A percentile compares a stretch with the other conserved stretches of the same genome.
Conservation (phyloP, 2,113 vertebrate genomes). For the Leptobrachium leishanense region DNA sequence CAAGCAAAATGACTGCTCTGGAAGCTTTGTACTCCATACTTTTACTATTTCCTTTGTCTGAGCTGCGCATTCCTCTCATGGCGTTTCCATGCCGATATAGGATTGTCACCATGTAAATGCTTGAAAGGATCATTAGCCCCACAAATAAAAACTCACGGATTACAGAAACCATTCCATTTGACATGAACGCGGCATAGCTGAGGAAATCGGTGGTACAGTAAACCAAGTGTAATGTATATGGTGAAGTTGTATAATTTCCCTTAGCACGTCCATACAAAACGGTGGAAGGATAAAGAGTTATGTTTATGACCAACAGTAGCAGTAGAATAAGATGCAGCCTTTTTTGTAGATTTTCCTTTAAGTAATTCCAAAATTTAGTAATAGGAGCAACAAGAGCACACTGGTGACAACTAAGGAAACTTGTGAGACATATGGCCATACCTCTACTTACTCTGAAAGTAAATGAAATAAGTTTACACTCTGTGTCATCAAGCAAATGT, state of each 20-base stretch:
- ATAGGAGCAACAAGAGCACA: conserved; percentile 29
- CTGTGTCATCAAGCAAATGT: conserved; percentile 24
- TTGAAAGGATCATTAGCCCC: conserved; percentile 30
- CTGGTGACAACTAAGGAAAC: conserved; percentile 36
- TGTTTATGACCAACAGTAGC: conserved; percentile 7
- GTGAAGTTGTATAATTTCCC: conserved; percentile 24
- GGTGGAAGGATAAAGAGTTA: conserved; percentile 11
- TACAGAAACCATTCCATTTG: conserved; percentile 24
- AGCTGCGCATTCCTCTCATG: conserved; percentile 23
- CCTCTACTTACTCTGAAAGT: conserved; percentile 24
- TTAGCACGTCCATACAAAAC: conserved; percentile 14
- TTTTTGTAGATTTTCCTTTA: conserved; percentile 18
- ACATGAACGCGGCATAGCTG: conserved; percentile 2
- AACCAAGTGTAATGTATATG: conserved; percentile 23
- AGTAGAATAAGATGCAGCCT: conserved; percentile 14
- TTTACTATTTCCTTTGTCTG: conserved; percentile 3
- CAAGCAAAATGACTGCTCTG: too few species aligned
- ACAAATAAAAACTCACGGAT: conserved; percentile 33
- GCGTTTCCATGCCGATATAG: conserved; percentile 26
- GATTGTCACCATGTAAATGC: conserved; percentile 36
- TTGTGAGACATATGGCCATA: conserved; percentile 40
- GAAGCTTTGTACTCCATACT: background rate
- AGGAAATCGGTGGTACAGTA: conserved; percentile 30
- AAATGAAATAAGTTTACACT: conserved; percentile 39
- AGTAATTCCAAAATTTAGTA: background rate